Conservation (phyloP, 2,888 invertebrate species). For the Corbicula japonica region DNA sequence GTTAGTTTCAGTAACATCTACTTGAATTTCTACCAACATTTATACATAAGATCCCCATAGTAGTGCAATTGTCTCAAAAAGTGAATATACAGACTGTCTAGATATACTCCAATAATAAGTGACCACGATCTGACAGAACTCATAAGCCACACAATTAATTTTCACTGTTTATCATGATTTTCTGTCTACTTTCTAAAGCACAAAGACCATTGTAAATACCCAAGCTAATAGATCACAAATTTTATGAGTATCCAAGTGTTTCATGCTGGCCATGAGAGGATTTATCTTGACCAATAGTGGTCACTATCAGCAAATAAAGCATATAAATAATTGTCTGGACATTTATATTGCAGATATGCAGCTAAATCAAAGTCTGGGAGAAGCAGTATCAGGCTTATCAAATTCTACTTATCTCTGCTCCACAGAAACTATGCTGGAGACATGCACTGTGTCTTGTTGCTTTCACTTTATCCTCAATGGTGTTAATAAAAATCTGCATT, state of each 20-base stretch:
- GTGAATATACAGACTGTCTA: too few relatives aligned
- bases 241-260: conserved; percentile 1
- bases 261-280: conserved; percentile 3
- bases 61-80: too few relatives aligned
- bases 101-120: too few relatives aligned
- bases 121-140: too few relatives aligned
- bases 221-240: conserved; percentile 17
- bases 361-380: conserved; percentile 16
- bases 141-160: too few relatives aligned
- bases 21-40: too few relatives aligned
- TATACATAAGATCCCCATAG: too few relatives aligned
- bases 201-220: conserved; percentile 2
- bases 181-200: not conserved
- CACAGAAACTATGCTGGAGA: not conserved
- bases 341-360: conserved; percentile 26
- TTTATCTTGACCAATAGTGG: conserved; percentile 37
- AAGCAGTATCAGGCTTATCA: conserved; percentile 16
- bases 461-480: too few relatives aligned
- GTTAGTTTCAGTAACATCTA: too few relatives aligned
- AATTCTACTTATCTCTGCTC: not conserved
- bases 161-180: too few relatives aligned
- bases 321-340: conserved; percentile 23
- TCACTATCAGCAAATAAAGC: conserved; percentile 12
- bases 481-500: too few relatives aligned
- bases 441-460: not conserved